Evolutionary conservation across 1,140 invertebrate species (phyloP).

Genomic region (Adelges cooleyi): DNA sequence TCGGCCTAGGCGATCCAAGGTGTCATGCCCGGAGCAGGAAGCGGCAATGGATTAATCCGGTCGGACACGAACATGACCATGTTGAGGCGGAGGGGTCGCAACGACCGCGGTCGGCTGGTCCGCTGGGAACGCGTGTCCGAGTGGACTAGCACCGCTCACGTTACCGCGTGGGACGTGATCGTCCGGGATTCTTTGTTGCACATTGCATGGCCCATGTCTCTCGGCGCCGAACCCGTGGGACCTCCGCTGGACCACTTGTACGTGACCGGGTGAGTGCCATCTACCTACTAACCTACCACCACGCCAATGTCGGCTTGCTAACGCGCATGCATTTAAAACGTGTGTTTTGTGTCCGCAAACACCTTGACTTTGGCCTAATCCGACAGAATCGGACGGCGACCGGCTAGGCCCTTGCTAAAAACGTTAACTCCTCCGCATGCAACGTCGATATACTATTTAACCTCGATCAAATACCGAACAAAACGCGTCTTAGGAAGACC

Average conservation of each 20-base stretch:
- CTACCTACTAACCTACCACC: background rate
- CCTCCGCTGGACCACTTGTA: conserved; percentile 26
- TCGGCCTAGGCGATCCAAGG: no score
- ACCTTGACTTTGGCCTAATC: background rate
- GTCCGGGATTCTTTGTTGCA: conserved; percentile 39
- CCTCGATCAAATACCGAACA: no score
- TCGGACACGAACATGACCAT: background rate
- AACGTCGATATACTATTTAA: no score
- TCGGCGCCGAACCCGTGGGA: conserved; percentile 35
- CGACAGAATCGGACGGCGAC: no score
- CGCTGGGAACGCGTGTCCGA: conserved; percentile 36
- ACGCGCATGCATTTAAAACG: background rate
- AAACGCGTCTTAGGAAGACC: no score
- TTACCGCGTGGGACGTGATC: conserved; percentile 38
- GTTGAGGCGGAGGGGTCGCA: conserved; percentile 17
- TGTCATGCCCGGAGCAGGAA: background rate
- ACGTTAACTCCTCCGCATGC: no score
- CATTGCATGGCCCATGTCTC: conserved; percentile 40
- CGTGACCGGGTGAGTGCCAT: background rate
- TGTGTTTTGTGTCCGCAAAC: background rate
- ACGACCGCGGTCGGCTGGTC: conserved; percentile 34
- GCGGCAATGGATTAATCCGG: background rate
- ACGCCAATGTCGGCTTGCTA: background rate
- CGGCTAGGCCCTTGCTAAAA: no score
- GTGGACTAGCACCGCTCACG: conserved; percentile 30